These are phyloP conservation scores for Lacerta agilis DNA, from an alignment of 2,797 vertebrate species.

Conservation along the genomic window DNA sequence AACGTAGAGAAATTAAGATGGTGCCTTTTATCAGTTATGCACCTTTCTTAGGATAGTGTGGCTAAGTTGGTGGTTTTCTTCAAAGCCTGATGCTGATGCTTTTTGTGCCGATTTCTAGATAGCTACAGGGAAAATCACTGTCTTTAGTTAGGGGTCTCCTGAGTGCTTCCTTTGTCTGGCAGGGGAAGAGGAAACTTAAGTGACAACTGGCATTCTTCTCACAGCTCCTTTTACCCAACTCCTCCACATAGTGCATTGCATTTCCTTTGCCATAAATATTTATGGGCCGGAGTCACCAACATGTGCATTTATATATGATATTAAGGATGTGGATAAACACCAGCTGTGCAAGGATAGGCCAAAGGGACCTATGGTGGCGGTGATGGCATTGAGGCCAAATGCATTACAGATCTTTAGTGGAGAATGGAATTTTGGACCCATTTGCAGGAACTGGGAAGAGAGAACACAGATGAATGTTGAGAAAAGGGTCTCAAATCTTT, in stretches of 20 bases:
- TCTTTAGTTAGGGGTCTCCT: accelerated
- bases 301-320: slow-evolving; percentile 22
- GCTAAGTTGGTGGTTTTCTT: background rate
- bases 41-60: background rate
- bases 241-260: slow-evolving; percentile 52
- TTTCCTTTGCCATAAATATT: slow-evolving; percentile 62
- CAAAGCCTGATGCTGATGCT: background rate
- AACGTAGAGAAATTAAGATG: background rate
- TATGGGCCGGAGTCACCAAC: slow-evolving; percentile 43
- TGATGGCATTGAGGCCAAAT: background rate
- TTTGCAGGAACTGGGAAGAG: background rate
- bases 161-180: background rate
- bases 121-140: background rate
- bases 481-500: slow-evolving; percentile 25
- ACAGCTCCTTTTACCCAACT: slow-evolving; percentile 19
- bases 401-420: background rate
- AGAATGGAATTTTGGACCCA: slow-evolving; percentile 6
- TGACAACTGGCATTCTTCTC: background rate
- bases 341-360: slow-evolving; percentile 39
- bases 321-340: slow-evolving; percentile 47
- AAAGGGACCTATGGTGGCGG: background rate
- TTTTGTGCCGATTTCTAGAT: background rate
- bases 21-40: background rate
- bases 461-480: accelerated
- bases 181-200: background rate